Conservation (phyloP, 2,888 invertebrate species). For the Lochmaea crataegi region DNA sequence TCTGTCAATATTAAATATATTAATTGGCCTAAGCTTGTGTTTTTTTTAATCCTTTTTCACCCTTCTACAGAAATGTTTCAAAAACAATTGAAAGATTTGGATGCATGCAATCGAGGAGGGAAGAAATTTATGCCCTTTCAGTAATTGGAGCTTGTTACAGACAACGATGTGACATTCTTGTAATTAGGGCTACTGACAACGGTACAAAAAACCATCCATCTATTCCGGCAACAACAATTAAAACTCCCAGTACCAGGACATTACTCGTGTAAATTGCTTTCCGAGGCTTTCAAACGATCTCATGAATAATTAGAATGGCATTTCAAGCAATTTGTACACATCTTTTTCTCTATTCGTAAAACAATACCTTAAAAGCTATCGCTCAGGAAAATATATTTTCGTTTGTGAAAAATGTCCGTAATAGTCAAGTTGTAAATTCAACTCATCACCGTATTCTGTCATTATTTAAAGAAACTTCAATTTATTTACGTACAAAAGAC, state of each 20-base stretch:
- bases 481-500: no score
- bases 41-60: slow-evolving; percentile 33
- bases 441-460: no score
- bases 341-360: not conserved
- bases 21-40: slow-evolving; percentile 63
- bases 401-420: no score
- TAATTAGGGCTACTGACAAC: slow-evolving; percentile 16
- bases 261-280: slow-evolving; percentile 13
- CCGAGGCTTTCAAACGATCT: not conserved
- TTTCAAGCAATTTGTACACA: not conserved
- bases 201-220: slow-evolving; percentile 14
- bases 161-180: slow-evolving; percentile 2
- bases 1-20: slow-evolving; percentile 66
- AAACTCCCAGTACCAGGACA: no score
- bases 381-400: no score
- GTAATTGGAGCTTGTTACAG: not conserved
- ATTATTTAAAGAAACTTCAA: no score
- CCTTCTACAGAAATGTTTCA: not conserved
- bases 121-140: no score
- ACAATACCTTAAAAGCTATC: not conserved
- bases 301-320: not conserved
- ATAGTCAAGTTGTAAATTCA: no score
- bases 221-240: slow-evolving; percentile 8
- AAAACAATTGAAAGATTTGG: no score
- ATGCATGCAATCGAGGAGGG: no score